Percentiles rank a stretch among this genome's conserved stretches.
Conservation (phyloP, 1,140 invertebrate genomes). For the Cydia amplana region DNA sequence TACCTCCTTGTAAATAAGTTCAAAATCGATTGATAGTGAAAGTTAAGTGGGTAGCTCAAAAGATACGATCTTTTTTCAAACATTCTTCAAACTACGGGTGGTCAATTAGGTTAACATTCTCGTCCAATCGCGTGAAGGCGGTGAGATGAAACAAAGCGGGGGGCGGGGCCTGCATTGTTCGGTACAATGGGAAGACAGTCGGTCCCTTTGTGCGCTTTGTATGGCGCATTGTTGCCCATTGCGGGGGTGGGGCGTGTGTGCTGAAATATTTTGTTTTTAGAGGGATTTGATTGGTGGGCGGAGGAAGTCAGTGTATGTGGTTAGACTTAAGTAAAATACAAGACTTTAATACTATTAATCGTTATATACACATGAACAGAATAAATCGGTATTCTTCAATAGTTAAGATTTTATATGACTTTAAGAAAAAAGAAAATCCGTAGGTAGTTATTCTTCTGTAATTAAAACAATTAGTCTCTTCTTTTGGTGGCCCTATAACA, state of each 20-base stretch:
- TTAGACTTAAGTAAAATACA: not conserved
- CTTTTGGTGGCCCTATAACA: too few species aligned
- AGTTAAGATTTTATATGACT: too few species aligned
- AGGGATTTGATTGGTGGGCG: conserved; percentile 31
- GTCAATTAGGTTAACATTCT: conserved; percentile 46
- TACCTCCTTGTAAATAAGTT: not conserved
- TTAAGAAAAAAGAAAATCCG: too few species aligned
- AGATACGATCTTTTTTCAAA: conserved; percentile 47
- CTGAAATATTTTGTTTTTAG: conserved; percentile 16
- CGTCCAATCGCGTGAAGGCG: conserved; percentile 49
- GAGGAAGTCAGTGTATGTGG: conserved; percentile 31
- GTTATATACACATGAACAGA: not conserved
- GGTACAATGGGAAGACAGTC: conserved; percentile 68
- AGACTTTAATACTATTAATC: not conserved
- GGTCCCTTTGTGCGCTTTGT: conserved; percentile 58
- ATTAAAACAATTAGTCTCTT: too few species aligned
- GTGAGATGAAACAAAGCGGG: conserved; percentile 65
- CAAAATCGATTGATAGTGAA: conserved; percentile 12
- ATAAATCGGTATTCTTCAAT: too few species aligned
- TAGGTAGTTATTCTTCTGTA: too few species aligned
- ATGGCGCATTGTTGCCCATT: conserved; percentile 53
- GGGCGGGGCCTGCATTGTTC: conserved; percentile 62
- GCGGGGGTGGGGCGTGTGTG: conserved; percentile 32
- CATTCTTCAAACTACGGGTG: conserved; percentile 59
- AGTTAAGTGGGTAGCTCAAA: conserved; percentile 49